phyloP scores from a whole-genome alignment of 2,888 invertebrate species.

The Luffia ferchaultella region DNA sequence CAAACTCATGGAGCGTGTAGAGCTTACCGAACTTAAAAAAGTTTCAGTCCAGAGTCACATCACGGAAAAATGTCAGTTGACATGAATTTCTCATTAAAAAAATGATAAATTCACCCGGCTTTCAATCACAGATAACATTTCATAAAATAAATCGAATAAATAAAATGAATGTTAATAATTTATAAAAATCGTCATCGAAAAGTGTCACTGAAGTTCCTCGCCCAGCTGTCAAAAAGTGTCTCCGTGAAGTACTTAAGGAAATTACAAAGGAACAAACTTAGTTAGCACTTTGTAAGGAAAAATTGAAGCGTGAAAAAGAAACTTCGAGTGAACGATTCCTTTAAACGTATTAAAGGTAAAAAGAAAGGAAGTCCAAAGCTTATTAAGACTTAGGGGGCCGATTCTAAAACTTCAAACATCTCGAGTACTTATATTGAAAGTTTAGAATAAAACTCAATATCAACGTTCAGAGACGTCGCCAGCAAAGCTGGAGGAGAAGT shows the following conservation, averaged over 20 bases:
- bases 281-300: conserved; percentile 27
- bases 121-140: too few species aligned
- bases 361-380: conserved; percentile 34
- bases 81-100: too few species aligned
- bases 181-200: neutral
- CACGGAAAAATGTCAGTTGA: too few species aligned
- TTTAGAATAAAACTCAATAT: conserved; percentile 55
- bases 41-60: too few species aligned
- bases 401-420: conserved; percentile 36
- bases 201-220: neutral
- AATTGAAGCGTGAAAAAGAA: conserved; percentile 27
- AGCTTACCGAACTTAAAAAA: too few species aligned
- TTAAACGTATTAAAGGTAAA: conserved; percentile 34
- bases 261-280: conserved; percentile 38
- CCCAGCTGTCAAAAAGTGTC: conserved; percentile 21
- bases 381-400: conserved; percentile 33
- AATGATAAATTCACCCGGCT: too few species aligned
- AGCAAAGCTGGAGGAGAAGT: conserved; percentile 37
- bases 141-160: too few species aligned
- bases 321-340: conserved; percentile 27
- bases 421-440: conserved; percentile 40
- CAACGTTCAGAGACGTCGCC: conserved; percentile 32
- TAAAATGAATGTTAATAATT: too few species aligned
- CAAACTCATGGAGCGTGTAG: too few species aligned
- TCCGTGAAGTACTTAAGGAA: conserved; percentile 31